Percentiles rank a stretch among this genome's conserved stretches.
Evolutionary conservation across 2,888 invertebrate species (phyloP).

Genomic region (Plagiodera versicolora): DNA sequence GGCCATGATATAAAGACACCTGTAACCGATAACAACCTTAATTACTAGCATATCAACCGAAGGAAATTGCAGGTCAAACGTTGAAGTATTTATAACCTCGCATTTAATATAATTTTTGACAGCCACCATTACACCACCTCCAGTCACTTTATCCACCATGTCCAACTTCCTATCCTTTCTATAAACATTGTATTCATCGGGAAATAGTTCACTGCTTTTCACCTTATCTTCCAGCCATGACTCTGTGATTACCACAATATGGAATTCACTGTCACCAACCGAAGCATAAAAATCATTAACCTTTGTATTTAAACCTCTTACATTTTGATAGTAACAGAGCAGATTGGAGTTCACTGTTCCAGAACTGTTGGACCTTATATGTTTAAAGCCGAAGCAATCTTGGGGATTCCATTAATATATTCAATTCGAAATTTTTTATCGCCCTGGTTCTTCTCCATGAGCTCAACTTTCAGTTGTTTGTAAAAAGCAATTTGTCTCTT

Average conservation of each 20-base stretch:
- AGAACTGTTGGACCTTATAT: too few relatives aligned
- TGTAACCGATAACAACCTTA: too few relatives aligned
- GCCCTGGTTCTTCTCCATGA: too few relatives aligned
- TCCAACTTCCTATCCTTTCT: not conserved
- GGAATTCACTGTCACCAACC: conserved; percentile 3
- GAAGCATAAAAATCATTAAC: not conserved
- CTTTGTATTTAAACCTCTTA: conserved; percentile 5
- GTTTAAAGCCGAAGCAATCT: too few relatives aligned
- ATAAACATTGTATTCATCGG: conserved; percentile 3
- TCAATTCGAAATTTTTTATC: too few relatives aligned
- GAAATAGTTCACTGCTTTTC: not conserved
- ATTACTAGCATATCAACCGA: not conserved
- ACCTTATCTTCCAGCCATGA: not conserved
- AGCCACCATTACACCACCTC: not conserved
- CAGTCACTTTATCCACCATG: not conserved
- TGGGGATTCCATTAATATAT: too few relatives aligned
- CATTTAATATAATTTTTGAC: not conserved
- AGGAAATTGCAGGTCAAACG: not conserved
- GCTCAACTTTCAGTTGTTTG: too few relatives aligned
- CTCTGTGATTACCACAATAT: not conserved
- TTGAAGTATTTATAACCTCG: not conserved
- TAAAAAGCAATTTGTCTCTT: too few relatives aligned
- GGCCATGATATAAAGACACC: not conserved
- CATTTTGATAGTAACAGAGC: conserved; percentile 6
- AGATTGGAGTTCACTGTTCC: too few relatives aligned